Percentiles rank a stretch among this genome's conserved stretches.
These are phyloP conservation scores for Neogale vison DNA, from an alignment of 2,113 vertebrate genomes.

Conservation along the genomic window DNA sequence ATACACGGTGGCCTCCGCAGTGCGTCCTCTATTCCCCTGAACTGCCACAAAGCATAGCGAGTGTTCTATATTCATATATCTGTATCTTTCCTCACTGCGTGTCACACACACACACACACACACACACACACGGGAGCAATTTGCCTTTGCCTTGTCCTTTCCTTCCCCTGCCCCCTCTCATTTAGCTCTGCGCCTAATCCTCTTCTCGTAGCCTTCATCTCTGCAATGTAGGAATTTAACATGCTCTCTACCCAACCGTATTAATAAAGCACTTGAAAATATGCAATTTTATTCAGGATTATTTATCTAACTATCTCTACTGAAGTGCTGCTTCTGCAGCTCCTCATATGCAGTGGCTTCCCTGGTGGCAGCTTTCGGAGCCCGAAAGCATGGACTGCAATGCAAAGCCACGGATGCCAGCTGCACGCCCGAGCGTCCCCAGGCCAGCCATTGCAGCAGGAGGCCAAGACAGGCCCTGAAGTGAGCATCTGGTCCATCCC, in stretches of 20 bases:
- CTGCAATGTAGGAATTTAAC: constrained; percentile 7
- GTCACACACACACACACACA: not conserved
- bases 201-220: constrained; percentile 9
- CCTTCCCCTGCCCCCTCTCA: not conserved
- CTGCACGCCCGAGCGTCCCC: not conserved
- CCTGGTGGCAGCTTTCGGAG: constrained; percentile 33
- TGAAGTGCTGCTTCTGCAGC: constrained; percentile 63
- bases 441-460: not conserved
- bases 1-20: accelerated
- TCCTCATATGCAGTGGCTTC: not conserved
- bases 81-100: not conserved
- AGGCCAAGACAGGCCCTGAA: not conserved
- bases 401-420: not conserved
- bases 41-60: no score
- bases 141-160: not conserved
- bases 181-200: not conserved
- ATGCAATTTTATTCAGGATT: constrained; percentile 71
- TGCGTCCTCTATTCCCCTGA: not conserved
- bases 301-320: constrained; percentile 71
- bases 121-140: not conserved
- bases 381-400: not conserved
- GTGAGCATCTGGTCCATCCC: not conserved
- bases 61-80: not conserved
- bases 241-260: constrained; percentile 6
- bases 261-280: constrained; percentile 71